Evolutionary conservation across 2,888 invertebrate genomes (phyloP).

Genomic region (Sesia apiformis): DNA sequence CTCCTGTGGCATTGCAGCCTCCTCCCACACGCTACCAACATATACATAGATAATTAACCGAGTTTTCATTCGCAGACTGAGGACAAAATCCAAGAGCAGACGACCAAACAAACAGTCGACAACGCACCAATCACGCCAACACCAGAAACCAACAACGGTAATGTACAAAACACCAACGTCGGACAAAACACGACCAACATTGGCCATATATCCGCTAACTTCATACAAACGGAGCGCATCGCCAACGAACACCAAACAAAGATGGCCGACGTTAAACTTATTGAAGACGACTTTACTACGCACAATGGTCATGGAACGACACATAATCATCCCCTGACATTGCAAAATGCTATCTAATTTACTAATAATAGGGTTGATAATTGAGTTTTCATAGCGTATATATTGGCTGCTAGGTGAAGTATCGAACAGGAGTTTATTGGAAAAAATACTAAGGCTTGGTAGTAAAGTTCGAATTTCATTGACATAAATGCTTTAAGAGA

Average conservation of each 20-base stretch:
- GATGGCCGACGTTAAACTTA: constrained; percentile 19
- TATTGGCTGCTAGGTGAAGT: constrained; percentile 34
- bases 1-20: too few species aligned
- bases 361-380: constrained; percentile 20
- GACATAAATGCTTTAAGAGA: too few species aligned
- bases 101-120: constrained; percentile 24
- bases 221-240: constrained; percentile 51
- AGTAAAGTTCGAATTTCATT: too few species aligned
- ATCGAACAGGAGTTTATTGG: too few species aligned
- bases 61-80: constrained; percentile 28
- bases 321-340: constrained; percentile 49
- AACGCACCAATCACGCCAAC: constrained; percentile 28
- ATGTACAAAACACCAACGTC: constrained; percentile 16
- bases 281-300: constrained; percentile 57
- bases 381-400: constrained; percentile 39
- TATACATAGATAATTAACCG: too few species aligned
- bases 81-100: constrained; percentile 42
- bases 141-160: constrained; percentile 44
- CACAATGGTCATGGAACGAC: constrained; percentile 52
- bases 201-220: constrained; percentile 49
- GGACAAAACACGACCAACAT: constrained; percentile 16
- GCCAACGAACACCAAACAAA: constrained; percentile 32
- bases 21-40: too few species aligned
- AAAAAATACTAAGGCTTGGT: too few species aligned
- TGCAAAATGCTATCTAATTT: constrained; percentile 59